Evolutionary conservation across 2,113 vertebrate genomes (phyloP), one percentile per base, ranked within the genome.

Genomic region (Lasiurus borealis): DNA sequence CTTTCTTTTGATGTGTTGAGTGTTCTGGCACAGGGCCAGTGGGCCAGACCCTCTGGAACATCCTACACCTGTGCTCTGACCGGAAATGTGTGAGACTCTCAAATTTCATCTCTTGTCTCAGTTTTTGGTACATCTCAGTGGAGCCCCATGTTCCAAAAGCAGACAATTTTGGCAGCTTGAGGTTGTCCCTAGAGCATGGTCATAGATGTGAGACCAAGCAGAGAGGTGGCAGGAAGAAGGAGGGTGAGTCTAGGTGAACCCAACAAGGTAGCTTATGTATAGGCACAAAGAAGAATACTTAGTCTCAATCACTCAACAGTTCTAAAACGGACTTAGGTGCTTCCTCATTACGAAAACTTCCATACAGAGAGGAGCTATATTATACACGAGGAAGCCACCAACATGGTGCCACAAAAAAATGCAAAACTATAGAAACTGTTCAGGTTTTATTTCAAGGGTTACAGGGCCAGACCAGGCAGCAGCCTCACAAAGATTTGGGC

Each of bases 151-250:
- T 18, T 92, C 50, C 31, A 31, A 82, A 72, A 72, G 34, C 50
- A 54, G 72, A 40, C 44, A 13, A 27, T 46, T 12, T 31, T 34
- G 29, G n/a, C 21, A 77, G 75, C 71, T 21, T 57, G 69, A 16
- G 54, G 77, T 50, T 54, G 75, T 73, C 16, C 16, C 34, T 12
- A 31, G 44, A 21, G 29, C 19, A 27, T 7, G 27, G 62, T 3
- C 9, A 16, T 31, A 77, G n/a, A 92, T 2, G 18, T 4, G 15
- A 40, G 57, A 36, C 48, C 66, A 36, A 54, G 36, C 11, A 6
- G 13, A 13, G 13, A 1, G 46, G n/a, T 10, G 0, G 12, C 2
- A 2, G 44, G 8, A 36, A 50, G 23, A 19, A 16, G 6, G 15
- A 11, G 40, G 40, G 16, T 9, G 2, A 44, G 77, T 48, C 18